A percentile compares a stretch with the other conserved stretches of the same genome.
Evolutionary conservation across 2,888 invertebrate genomes (phyloP).

Genomic region (Mimas tiliae): DNA sequence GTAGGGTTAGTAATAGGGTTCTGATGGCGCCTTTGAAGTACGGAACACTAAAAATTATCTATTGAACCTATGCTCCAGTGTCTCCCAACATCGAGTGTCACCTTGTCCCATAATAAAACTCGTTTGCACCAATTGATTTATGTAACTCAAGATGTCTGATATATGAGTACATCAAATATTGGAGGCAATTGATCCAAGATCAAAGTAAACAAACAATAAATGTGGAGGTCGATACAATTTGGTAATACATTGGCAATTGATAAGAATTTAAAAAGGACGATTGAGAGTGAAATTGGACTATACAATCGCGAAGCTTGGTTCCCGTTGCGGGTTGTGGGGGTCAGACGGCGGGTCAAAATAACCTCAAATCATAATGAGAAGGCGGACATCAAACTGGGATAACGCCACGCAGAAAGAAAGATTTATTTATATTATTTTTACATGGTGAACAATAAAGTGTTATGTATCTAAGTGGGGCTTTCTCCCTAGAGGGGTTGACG

Average conservation of each 20-base stretch:
- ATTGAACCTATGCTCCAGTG: neutral
- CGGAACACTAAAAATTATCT: neutral
- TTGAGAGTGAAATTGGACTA: neutral
- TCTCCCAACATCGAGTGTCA: neutral
- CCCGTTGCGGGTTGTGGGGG: too few relatives aligned
- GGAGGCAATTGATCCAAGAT: slow-evolving; percentile 10
- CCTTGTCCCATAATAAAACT: slow-evolving; percentile 15
- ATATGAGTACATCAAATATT: slow-evolving; percentile 5
- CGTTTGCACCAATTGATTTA: slow-evolving; percentile 9
- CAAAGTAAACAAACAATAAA: slow-evolving; percentile 4
- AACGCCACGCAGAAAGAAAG: too few relatives aligned
- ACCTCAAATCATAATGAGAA: too few relatives aligned
- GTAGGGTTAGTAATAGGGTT: too few relatives aligned
- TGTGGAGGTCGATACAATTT: neutral
- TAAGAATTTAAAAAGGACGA: neutral
- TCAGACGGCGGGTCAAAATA: too few relatives aligned
- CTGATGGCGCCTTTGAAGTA: too few relatives aligned
- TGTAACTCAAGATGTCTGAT: slow-evolving; percentile 13
- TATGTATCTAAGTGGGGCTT: too few relatives aligned
- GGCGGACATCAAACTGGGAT: too few relatives aligned
- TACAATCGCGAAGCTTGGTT: too few relatives aligned
- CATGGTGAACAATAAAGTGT: too few relatives aligned
- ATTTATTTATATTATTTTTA: too few relatives aligned
- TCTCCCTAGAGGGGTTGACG: too few relatives aligned
- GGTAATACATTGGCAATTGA: neutral